Conservation (phyloP, 2,888 invertebrate genomes). For the Tetranychus truncatus region DNA sequence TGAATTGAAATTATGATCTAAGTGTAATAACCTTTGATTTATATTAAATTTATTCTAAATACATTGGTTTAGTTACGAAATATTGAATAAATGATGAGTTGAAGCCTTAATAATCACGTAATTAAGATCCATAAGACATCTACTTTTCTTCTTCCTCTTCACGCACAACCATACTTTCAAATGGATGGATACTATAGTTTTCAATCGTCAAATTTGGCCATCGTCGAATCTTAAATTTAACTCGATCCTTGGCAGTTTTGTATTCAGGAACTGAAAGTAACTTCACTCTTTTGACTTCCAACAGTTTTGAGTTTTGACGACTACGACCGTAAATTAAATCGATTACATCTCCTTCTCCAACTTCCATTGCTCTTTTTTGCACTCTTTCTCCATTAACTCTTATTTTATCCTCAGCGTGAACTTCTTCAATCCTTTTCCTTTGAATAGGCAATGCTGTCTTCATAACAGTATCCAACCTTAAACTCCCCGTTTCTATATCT, state of each 20-base stretch:
- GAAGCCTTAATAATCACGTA: not conserved
- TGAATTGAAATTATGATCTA: too few relatives aligned
- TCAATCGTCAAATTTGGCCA: slow-evolving; percentile 14
- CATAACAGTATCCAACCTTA: slow-evolving; percentile 18
- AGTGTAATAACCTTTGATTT: too few relatives aligned
- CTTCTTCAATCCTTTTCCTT: slow-evolving; percentile 15
- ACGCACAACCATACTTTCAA: not conserved
- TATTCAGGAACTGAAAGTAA: slow-evolving; percentile 17
- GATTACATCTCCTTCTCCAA: slow-evolving; percentile 18
- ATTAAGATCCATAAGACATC: not conserved
- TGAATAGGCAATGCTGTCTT: slow-evolving; percentile 14
- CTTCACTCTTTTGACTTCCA: slow-evolving; percentile 15
- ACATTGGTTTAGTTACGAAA: not conserved
- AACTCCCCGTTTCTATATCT: not conserved
- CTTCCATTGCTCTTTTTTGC: slow-evolving; percentile 18
- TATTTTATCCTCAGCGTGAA: slow-evolving; percentile 18
- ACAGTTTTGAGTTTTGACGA: slow-evolving; percentile 11
- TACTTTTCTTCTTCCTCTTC: not conserved
- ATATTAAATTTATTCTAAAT: not conserved
- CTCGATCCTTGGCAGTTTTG: slow-evolving; percentile 11
- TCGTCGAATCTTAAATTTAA: slow-evolving; percentile 13
- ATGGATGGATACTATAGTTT: slow-evolving; percentile 16
- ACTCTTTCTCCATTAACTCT: slow-evolving; percentile 20
- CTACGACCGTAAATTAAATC: slow-evolving; percentile 20
- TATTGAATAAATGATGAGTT: not conserved